A percentile compares a stretch with the other conserved stretches of the same genome.
These are phyloP conservation scores for Emmelina monodactyla DNA, from an alignment of 2,888 invertebrate species.

Conservation along the genomic window DNA sequence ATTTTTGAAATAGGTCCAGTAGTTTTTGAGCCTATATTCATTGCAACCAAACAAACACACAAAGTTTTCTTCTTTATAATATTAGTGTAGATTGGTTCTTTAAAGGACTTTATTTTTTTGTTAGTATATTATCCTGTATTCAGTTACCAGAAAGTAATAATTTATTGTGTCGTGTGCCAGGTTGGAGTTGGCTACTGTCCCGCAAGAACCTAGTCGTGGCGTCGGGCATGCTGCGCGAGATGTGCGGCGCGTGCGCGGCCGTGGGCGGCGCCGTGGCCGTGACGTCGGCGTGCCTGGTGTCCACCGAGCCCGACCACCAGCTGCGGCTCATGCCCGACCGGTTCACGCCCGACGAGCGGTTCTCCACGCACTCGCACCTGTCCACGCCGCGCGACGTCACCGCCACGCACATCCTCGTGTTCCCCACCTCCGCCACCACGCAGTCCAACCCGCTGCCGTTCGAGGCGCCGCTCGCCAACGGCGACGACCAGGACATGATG, in stretches of 20 bases:
- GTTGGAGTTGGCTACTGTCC: constrained; percentile 94
- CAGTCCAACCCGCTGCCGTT: constrained; percentile 63
- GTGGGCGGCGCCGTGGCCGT: constrained; percentile 86
- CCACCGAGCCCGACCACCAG: constrained; percentile 89
- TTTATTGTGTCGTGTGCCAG: constrained; percentile 25
- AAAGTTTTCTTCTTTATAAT: no score
- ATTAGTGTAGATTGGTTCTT: no score
- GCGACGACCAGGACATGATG: constrained; percentile 56
- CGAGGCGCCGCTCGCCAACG: constrained; percentile 53
- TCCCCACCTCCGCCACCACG: constrained; percentile 95
- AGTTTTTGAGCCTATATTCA: no score
- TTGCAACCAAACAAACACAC: no score
- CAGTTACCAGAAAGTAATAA: no score
- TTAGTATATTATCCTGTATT: no score
- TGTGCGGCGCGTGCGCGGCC: constrained; percentile 87
- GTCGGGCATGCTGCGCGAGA: constrained; percentile 87
- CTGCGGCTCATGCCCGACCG: constrained; percentile 93
- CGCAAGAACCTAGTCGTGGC: constrained; percentile 89
- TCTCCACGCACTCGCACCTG: constrained; percentile 85
- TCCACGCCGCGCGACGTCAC: constrained; percentile 97
- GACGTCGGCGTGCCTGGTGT: constrained; percentile 96
- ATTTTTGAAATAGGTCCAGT: no score
- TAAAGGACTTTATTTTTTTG: no score
- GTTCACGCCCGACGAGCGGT: constrained; percentile 94
- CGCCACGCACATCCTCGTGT: constrained; percentile 97